A percentile compares a stretch with the other conserved stretches of the same genome.
These are phyloP conservation scores for Yponomeuta plumbellus DNA, from an alignment of 2,888 invertebrate genomes.

Conservation along the genomic window DNA sequence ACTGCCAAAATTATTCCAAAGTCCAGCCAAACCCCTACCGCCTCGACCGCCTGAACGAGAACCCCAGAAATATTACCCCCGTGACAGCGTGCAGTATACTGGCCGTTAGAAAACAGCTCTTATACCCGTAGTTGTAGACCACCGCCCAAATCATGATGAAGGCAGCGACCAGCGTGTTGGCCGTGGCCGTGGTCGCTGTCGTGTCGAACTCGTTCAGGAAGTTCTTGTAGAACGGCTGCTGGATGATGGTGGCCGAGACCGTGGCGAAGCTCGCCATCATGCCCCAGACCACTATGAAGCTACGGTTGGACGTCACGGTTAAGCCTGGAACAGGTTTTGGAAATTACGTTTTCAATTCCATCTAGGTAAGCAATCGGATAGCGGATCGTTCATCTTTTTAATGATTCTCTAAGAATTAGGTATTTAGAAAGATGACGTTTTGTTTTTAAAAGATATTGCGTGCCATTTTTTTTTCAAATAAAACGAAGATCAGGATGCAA, in stretches of 20 bases:
- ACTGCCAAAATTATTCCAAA: background rate
- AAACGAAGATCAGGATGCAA: too few species aligned
- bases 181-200: constrained; percentile 61
- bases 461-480: too few species aligned
- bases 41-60: constrained; percentile 56
- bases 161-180: constrained; percentile 55
- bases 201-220: constrained; percentile 65
- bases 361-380: too few species aligned
- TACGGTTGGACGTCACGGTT: constrained; percentile 49
- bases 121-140: constrained; percentile 52
- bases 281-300: constrained; percentile 61
- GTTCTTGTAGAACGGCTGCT: constrained; percentile 60
- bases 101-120: constrained; percentile 58
- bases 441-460: too few species aligned
- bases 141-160: constrained; percentile 56
- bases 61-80: constrained; percentile 49
- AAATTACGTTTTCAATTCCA: background rate
- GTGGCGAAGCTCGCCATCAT: constrained; percentile 61
- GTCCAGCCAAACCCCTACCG: constrained; percentile 27
- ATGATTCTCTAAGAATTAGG: too few species aligned
- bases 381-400: too few species aligned
- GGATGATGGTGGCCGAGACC: constrained; percentile 54
- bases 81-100: constrained; percentile 53
- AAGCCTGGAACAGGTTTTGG: constrained; percentile 46
- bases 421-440: too few species aligned